These are phyloP conservation scores for Mythimna lalbum DNA, from an alignment of 2,888 invertebrate genomes.

Conservation along the genomic window DNA sequence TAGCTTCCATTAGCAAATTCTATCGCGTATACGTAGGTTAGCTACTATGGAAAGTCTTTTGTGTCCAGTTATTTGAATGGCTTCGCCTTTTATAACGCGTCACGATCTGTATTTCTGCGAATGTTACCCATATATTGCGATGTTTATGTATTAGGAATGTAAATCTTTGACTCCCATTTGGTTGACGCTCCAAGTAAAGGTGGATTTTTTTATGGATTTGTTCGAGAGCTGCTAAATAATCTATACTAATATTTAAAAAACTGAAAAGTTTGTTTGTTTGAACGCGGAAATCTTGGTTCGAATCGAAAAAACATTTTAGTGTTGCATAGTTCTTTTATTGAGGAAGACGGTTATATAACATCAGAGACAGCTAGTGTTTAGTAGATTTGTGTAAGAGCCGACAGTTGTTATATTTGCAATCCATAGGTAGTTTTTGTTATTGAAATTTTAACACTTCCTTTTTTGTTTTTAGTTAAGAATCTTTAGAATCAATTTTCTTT, in stretches of 20 bases:
- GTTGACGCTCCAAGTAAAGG: background rate
- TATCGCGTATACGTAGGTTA: slow-evolving; percentile 14
- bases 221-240: background rate
- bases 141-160: slow-evolving; percentile 53
- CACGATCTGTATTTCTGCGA: slow-evolving; percentile 53
- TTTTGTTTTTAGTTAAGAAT: slow-evolving; percentile 6
- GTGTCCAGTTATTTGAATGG: slow-evolving; percentile 50
- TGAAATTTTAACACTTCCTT: slow-evolving; percentile 7
- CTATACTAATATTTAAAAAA: background rate
- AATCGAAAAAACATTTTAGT: no score
- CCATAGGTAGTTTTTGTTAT: no score
- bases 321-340: no score
- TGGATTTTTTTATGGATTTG: background rate
- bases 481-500: background rate
- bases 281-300: no score
- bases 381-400: no score
- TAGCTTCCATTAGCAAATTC: slow-evolving; percentile 48
- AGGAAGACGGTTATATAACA: no score
- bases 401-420: no score
- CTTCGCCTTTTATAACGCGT: slow-evolving; percentile 52
- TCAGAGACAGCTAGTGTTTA: no score
- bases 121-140: slow-evolving; percentile 49
- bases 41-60: slow-evolving; percentile 47
- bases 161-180: slow-evolving; percentile 37
- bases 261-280: no score